Evolutionary conservation across 2,888 invertebrate genomes (phyloP), one percentile per base, ranked within the genome.

Genomic region (Agriopis aurantiaria): DNA sequence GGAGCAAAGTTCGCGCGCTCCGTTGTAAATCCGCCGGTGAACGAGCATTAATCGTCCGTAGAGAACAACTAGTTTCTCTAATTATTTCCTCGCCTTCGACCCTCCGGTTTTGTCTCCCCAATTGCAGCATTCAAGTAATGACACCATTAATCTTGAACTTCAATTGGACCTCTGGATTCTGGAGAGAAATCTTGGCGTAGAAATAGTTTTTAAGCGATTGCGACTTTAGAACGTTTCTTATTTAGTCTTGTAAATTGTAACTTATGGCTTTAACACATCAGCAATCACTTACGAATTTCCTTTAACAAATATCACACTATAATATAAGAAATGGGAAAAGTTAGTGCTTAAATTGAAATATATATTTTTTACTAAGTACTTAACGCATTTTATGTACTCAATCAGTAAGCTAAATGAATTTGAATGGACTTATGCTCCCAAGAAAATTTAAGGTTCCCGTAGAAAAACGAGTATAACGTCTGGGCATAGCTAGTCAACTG

Each of bases 1-100:
- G 41, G 70, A 61, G 65, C 66, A 71, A 88, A 90, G 88, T 89
- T 90, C 78, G 80, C 77, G 76, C 79, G 69, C 78, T 77, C 74
- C 80, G 81, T 75, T 81, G 86, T 85, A 85, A 84, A 86, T 85
- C 85, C 82, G 82, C 85, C 82, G 81, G 84, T 79, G 84, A 90
- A 88, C 89, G 84, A 87, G 89, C 88, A 91, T 90, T 91, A 90
- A 91, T 90, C 88, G 89, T 85, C 82, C 81, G 80, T 75, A 75
- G 79, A 80, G 86, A 84, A 85, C 86, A 87, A 87, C 90, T 89
- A 89, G 87, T 89, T 90, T 85, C 88, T 86, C 85, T 89, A 88
- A 91, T 91, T 89, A 90, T 89, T 90, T 89, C 86, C 86, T 86
- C 82, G 85, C 84, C 85, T 87, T 85, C 81, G 84, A 85, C 86